These are phyloP conservation scores for Pandemis cinnamomeana DNA, from an alignment of 2,888 invertebrate species.

Conservation along the genomic window DNA sequence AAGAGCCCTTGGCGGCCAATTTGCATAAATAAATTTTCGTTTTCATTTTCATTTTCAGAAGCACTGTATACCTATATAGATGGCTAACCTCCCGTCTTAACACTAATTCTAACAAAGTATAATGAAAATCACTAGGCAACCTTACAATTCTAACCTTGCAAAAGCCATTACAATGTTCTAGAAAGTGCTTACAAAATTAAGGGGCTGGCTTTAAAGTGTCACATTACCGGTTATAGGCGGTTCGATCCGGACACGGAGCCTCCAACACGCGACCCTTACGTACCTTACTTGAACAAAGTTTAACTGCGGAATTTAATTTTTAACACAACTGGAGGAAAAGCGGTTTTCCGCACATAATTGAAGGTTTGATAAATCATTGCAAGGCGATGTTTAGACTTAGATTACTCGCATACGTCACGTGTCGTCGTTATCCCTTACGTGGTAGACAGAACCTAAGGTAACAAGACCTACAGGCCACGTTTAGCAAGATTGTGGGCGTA, in stretches of 20 bases:
- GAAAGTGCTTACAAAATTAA: conserved; percentile 57
- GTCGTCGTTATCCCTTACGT: too few species aligned
- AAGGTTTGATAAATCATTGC: background rate
- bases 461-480: too few species aligned
- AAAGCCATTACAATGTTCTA: conserved; percentile 51
- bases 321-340: conserved; percentile 21
- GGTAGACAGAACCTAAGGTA: too few species aligned
- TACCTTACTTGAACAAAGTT: conserved; percentile 34
- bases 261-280: conserved; percentile 48
- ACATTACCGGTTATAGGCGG: conserved; percentile 62
- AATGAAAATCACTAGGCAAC: background rate
- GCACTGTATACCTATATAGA: too few species aligned
- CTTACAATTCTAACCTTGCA: background rate
- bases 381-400: background rate
- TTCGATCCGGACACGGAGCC: conserved; percentile 51
- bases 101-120: background rate
- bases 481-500: too few species aligned
- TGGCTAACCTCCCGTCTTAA: background rate
- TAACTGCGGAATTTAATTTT: conserved; percentile 39
- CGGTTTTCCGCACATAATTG: too few species aligned
- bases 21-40: too few species aligned
- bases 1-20: too few species aligned
- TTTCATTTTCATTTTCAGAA: too few species aligned
- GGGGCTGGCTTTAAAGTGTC: conserved; percentile 57
- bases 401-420: background rate